Evolutionary conservation across 2,113 vertebrate genomes (phyloP).

Genomic region (Semicossyphus pulcher): DNA sequence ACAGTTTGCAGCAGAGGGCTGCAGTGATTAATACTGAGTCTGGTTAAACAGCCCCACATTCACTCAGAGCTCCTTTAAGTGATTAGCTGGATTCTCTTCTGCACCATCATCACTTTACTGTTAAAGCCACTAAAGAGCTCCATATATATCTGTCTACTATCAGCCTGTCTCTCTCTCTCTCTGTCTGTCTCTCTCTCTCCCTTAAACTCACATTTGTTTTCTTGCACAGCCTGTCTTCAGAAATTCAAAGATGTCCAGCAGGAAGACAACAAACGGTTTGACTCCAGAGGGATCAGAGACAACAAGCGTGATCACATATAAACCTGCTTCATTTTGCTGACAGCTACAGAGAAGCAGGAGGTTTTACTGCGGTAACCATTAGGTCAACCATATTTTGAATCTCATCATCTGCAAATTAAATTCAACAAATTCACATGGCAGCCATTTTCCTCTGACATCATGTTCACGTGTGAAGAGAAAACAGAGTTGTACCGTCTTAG

Average conservation of each 20-base stretch:
- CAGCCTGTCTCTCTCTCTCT: background rate
- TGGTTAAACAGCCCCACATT: slow-evolving; percentile 28
- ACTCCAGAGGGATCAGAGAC: too few relatives aligned
- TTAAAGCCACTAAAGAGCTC: slow-evolving; percentile 72
- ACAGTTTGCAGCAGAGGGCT: slow-evolving; percentile 42
- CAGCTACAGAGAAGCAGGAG: too few relatives aligned
- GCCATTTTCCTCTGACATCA: too few relatives aligned
- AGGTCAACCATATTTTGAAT: too few relatives aligned
- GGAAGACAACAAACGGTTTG: background rate
- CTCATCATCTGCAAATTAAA: too few relatives aligned
- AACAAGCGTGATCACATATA: too few relatives aligned
- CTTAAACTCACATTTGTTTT: background rate
- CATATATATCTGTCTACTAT: slow-evolving; percentile 8
- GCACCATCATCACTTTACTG: slow-evolving; percentile 93
- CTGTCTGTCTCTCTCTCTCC: background rate
- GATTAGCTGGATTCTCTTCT: slow-evolving; percentile 92
- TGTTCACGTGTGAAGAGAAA: too few relatives aligned
- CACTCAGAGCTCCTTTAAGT: slow-evolving; percentile 90
- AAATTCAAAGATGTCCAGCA: too few relatives aligned
- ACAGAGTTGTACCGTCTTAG: too few relatives aligned
- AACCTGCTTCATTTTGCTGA: too few relatives aligned
- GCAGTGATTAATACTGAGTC: slow-evolving; percentile 85
- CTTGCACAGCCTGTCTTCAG: background rate
- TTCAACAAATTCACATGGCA: too few relatives aligned
- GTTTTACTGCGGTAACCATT: too few relatives aligned